phyloP scores from a whole-genome alignment of 2,797 vertebrate genomes.

The Anas acuta region DNA sequence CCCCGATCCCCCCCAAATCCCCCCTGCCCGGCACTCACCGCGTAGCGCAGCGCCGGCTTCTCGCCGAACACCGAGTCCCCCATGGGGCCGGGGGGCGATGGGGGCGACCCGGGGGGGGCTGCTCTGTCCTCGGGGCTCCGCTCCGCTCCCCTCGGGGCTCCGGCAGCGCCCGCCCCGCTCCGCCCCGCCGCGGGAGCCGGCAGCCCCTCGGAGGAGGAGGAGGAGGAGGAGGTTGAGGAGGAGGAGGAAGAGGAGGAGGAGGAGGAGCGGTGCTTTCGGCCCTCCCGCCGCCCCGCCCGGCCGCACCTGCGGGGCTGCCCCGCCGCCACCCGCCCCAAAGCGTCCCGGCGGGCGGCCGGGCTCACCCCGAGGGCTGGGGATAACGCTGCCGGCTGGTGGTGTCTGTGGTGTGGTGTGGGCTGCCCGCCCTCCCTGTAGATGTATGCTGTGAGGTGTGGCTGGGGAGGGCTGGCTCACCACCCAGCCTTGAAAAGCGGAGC shows the following conservation, averaged over 20 bases:
- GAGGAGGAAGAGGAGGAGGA: not conserved
- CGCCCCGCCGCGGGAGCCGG: not conserved
- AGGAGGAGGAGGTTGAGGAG: not conserved
- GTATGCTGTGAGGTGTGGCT: not conserved
- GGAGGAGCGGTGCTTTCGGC: not conserved
- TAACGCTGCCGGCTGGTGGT: too few species aligned
- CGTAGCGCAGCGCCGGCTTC: conserved; percentile 69
- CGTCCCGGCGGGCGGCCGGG: too few species aligned
- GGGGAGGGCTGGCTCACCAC: accelerated
- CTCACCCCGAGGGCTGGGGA: not conserved
- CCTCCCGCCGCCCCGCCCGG: not conserved
- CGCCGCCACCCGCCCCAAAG: not conserved
- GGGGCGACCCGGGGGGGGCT: too few species aligned
- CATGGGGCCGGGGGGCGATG: not conserved
- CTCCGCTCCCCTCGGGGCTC: not conserved
- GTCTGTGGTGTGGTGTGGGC: too few species aligned
- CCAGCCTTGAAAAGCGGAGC: not conserved
- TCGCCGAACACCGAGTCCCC: conserved; percentile 63
- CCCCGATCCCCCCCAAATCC: too few species aligned
- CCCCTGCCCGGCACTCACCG: conserved; percentile 69
- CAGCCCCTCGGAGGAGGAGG: not conserved
- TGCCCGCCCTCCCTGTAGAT: too few species aligned
- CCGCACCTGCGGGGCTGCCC: not conserved
- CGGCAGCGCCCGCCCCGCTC: not conserved
- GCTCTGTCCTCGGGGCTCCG: not conserved